Evolutionary conservation across 2,888 invertebrate species (phyloP).

Genomic region (Pilophorus perplexus): DNA sequence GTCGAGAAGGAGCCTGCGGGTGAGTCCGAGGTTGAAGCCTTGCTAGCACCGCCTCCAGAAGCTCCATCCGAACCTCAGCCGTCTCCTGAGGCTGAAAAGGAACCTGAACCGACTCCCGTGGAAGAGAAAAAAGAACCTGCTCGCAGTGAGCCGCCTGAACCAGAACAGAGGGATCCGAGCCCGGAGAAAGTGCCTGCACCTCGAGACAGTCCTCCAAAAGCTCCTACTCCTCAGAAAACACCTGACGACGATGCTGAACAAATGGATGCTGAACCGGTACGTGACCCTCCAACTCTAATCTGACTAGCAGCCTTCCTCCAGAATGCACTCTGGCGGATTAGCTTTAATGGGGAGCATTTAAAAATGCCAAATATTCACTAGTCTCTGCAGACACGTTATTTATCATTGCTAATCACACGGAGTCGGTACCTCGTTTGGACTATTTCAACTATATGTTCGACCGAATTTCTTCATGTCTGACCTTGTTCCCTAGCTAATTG

Average conservation of each 20-base stretch:
- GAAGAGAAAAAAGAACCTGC: slow-evolving; percentile 34
- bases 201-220: slow-evolving; percentile 1
- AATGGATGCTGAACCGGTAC: slow-evolving; percentile 21
- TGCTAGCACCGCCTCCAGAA: not conserved
- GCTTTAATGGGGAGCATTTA: no score
- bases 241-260: not conserved
- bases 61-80: not conserved
- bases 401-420: no score
- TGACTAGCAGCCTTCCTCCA: no score
- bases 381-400: no score
- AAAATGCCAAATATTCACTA: no score
- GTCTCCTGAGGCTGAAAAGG: not conserved
- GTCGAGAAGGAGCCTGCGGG: slow-evolving; percentile 16
- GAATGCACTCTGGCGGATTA: no score
- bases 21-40: slow-evolving; percentile 1
- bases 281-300: no score
- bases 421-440: no score
- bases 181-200: not conserved
- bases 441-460: no score
- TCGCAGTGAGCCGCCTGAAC: slow-evolving; percentile 4
- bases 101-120: no score
- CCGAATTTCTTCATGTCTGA: no score
- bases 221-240: not conserved
- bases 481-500: no score
- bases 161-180: slow-evolving; percentile 3